phyloP scores from a whole-genome alignment of 2,888 invertebrate species.

The Mythimna pallens region DNA sequence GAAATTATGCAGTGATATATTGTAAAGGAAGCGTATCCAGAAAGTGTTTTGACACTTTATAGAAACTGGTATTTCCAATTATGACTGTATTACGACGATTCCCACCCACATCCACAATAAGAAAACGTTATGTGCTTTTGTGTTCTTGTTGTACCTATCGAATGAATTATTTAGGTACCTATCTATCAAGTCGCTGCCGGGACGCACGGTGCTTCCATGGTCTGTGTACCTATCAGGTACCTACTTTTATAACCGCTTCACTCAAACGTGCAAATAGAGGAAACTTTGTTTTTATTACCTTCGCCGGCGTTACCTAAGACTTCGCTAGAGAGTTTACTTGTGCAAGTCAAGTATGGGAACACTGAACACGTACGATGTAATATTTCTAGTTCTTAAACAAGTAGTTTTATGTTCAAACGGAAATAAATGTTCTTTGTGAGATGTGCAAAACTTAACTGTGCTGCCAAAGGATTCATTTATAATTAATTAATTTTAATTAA shows the following conservation, averaged over 20 bases:
- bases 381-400: conserved; percentile 9
- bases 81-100: too few species aligned
- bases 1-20: too few species aligned
- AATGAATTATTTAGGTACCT: too few species aligned
- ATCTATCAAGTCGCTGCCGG: not conserved
- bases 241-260: conserved; percentile 48
- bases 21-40: too few species aligned
- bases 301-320: conserved; percentile 9
- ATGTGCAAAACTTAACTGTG: not conserved
- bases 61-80: too few species aligned
- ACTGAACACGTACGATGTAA: conserved; percentile 1
- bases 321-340: conserved; percentile 27
- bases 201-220: not conserved
- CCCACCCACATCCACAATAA: too few species aligned
- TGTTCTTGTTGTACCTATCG: too few species aligned
- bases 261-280: conserved; percentile 45
- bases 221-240: not conserved
- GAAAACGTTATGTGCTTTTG: too few species aligned
- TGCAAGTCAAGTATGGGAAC: conserved; percentile 3
- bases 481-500: conserved; percentile 8
- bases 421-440: not conserved
- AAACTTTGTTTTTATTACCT: conserved; percentile 55
- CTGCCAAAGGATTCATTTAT: conserved; percentile 7
- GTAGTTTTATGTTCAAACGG: not conserved
- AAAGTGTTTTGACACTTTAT: too few species aligned